These are phyloP conservation scores for Acanthosepion pharaonis DNA, from an alignment of 2,888 invertebrate genomes.

Conservation along the genomic window DNA sequence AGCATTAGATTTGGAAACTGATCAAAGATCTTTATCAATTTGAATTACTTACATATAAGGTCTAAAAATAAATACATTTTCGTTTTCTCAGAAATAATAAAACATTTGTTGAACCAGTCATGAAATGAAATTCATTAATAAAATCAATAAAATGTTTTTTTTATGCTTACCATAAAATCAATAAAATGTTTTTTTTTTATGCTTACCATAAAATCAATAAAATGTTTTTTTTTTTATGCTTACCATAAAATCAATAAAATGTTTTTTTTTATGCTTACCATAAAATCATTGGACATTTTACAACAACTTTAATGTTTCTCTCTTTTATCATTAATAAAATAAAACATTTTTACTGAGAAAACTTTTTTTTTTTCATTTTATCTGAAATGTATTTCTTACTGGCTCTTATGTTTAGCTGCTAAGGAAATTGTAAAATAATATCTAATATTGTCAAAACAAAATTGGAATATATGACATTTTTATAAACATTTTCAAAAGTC, in stretches of 20 bases:
- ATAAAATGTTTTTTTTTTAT: background rate
- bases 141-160: background rate
- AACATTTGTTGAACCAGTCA: background rate
- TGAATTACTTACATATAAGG: background rate
- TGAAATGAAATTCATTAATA: background rate
- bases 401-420: background rate
- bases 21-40: background rate
- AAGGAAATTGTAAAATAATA: background rate
- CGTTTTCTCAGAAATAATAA: background rate
- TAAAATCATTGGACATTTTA: slow-evolving; percentile 4
- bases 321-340: background rate
- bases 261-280: background rate
- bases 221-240: background rate
- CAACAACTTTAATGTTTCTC: background rate
- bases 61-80: background rate
- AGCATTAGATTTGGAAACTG: background rate
- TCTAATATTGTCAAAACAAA: background rate
- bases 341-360: background rate
- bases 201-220: background rate
- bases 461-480: background rate
- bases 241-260: background rate
- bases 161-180: background rate
- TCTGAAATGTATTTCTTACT: background rate
- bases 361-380: background rate
- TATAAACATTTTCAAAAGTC: background rate